phyloP scores from a whole-genome alignment of 1,140 invertebrate species.

The Venturia canescens region DNA sequence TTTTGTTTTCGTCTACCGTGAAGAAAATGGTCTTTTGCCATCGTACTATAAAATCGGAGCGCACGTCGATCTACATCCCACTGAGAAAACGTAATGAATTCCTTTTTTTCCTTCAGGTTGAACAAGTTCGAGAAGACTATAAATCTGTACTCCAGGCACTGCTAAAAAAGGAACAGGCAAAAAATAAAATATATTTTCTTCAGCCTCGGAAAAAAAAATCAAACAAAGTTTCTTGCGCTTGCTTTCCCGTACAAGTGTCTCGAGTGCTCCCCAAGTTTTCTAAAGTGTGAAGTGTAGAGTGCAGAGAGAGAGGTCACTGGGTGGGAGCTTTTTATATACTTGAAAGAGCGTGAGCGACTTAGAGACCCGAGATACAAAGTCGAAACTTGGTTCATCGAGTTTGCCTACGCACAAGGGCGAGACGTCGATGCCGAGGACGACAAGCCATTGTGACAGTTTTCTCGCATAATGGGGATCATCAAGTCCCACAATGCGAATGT shows the following conservation, averaged over 20 bases:
- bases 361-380: slow-evolving; percentile 13
- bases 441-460: slow-evolving; percentile 40
- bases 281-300: not conserved
- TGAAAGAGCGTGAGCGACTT: slow-evolving; percentile 15
- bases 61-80: not conserved
- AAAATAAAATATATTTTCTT: not conserved
- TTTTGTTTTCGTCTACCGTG: slow-evolving; percentile 33
- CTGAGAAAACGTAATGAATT: not conserved
- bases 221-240: slow-evolving; percentile 13
- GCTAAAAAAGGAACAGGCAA: slow-evolving; percentile 2
- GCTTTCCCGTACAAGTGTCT: not conserved
- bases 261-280: not conserved
- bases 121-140: not conserved
- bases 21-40: slow-evolving; percentile 31
- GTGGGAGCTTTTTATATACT: slow-evolving; percentile 1
- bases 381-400: slow-evolving; percentile 7
- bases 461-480: slow-evolving; percentile 38
- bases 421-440: too few relatives aligned
- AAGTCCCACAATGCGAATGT: slow-evolving; percentile 49
- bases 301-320: not conserved
- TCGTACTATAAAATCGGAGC: not conserved
- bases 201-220: slow-evolving; percentile 27
- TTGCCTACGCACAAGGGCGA: not conserved
- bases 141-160: slow-evolving; percentile 19
- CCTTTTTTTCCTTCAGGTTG: not conserved